Base-by-base conservation (phyloP, 2,113 vertebrate genomes). In the Corythornis madagascariensis region DNA sequence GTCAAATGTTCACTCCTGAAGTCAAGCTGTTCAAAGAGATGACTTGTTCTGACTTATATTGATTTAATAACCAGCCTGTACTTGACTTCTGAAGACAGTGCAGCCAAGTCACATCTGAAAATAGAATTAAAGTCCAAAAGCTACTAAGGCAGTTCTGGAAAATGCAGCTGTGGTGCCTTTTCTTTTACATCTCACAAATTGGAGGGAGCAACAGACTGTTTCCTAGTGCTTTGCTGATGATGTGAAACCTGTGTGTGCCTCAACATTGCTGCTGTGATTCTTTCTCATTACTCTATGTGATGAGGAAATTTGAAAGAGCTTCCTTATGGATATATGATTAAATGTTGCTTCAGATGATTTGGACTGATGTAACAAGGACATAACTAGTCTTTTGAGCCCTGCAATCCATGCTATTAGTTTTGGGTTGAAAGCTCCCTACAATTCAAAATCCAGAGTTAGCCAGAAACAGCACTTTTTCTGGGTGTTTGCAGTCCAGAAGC, bases 1-100 rank as follows among this genome's bases (percentile, higher is more conserved):
- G 45, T 60, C 60, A 83, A 52, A 38, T 55, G 70, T 11, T 25
- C 1, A 0, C 38, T 66, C 47, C 64, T 38, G 26, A 65, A 88
- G 65, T 48, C 76, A 77, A 52, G 83, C 60, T 93, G 70, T 94
- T 90, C 83, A 81, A 50, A 70, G 79, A 77, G 60, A 47, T 59
- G 6, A 52, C 48, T 74, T 86, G 38, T 82, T 79, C 59, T 86
- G 83, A 45, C 67, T 86, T 83, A 42, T 55, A 7, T 38, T 86
- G 76, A 91, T 84, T 64, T 82, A 92, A 65, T 78, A 61, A 82
- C 85, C 78, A 11, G 48, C 85, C 47, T 75, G 74, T 40, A 77
- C 56, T 77, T 86, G 73, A 55, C 24, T 86, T 86, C 24, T n/a
- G 50, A 57, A 50, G 52, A 59, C 65, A 71, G 24, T 56, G 57